phyloP scores from a whole-genome alignment of 2,113 vertebrate genomes.

The Heterocephalus glaber region DNA sequence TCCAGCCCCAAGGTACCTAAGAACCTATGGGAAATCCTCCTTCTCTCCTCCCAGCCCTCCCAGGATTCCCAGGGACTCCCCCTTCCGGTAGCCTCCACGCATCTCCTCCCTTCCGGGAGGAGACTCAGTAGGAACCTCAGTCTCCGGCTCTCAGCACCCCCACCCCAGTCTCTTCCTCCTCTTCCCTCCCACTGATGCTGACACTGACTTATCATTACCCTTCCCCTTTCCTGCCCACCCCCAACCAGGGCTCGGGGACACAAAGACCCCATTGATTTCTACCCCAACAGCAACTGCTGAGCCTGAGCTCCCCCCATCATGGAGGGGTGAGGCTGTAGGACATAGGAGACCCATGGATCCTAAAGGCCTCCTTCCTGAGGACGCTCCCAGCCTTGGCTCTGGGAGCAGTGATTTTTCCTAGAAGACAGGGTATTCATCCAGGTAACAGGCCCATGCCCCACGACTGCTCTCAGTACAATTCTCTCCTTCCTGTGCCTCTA shows the following conservation, averaged over 20 bases:
- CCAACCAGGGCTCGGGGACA: constrained; percentile 53
- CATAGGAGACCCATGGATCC: neutral
- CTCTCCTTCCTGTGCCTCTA: neutral
- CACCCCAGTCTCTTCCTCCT: neutral
- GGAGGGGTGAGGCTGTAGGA: neutral
- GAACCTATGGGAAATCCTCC: neutral
- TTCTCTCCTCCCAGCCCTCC: neutral
- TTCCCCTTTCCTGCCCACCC: constrained; percentile 54
- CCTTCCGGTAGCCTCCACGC: neutral
- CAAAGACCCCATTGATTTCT: constrained; percentile 78
- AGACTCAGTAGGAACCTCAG: neutral
- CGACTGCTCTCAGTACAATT: neutral
- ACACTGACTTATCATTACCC: neutral
- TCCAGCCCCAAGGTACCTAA: neutral
- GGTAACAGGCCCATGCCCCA: neutral
- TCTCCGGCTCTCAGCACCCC: neutral
- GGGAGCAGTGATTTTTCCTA: constrained; percentile 34
- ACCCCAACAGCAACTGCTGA: constrained; percentile 64
- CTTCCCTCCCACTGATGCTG: neutral
- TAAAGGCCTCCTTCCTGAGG: constrained; percentile 16
- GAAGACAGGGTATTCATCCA: neutral
- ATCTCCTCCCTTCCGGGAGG: neutral
- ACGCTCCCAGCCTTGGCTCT: neutral
- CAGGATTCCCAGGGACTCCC: constrained; percentile 33
- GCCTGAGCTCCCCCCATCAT: neutral